Percentiles rank a stretch among this genome's conserved stretches.
phyloP scores from a whole-genome alignment of 2,113 vertebrate genomes.

The Microtus oregoni region DNA sequence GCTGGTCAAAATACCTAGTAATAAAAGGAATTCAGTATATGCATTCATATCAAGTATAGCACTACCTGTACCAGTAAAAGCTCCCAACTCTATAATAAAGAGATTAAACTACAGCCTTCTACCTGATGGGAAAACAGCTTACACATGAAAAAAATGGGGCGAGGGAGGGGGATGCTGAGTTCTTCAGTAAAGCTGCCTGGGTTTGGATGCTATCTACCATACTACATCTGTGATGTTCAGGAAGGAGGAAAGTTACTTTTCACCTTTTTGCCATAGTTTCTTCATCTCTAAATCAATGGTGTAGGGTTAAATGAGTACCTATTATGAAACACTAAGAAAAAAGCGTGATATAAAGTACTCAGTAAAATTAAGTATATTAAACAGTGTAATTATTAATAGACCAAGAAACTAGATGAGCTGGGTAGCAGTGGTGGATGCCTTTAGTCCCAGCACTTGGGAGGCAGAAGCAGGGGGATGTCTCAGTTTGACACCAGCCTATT shows the following conservation, averaged over 20 bases:
- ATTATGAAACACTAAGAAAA: conserved; percentile 18
- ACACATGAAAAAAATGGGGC: not conserved
- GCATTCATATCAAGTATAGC: not conserved
- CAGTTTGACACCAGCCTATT: not conserved
- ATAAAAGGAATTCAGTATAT: conserved; percentile 42
- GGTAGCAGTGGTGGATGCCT: not conserved
- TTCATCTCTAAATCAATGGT: not conserved
- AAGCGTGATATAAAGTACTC: not conserved
- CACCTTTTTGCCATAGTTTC: not conserved
- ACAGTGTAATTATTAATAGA: not conserved
- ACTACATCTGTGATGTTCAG: not conserved
- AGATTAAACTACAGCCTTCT: not conserved
- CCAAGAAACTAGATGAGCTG: not conserved
- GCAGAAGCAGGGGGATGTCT: not conserved
- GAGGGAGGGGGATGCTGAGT: not conserved
- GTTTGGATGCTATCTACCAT: not conserved
- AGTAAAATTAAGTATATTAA: not conserved
- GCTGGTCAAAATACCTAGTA: conserved; percentile 96
- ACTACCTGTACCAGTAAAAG: not conserved
- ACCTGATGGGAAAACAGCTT: not conserved
- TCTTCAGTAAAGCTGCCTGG: not conserved
- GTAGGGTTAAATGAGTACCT: not conserved
- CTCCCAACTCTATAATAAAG: not conserved
- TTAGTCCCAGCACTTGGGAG: not conserved
- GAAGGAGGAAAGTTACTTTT: not conserved